Conservation (phyloP, 2,113 vertebrate species). For the Tringa solitaria region DNA sequence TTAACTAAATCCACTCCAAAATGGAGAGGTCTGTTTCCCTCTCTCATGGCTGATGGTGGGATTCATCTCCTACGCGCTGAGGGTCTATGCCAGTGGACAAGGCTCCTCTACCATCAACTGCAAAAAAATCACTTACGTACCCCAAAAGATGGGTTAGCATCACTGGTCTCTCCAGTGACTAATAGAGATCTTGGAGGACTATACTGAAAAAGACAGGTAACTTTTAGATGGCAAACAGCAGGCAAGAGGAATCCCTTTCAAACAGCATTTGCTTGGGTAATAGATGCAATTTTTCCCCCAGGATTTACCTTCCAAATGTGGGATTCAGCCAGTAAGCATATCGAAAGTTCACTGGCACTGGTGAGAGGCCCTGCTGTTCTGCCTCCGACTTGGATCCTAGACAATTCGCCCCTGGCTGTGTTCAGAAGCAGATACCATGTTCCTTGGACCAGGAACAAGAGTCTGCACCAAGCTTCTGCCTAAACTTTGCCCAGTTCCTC, state of each 20-base stretch:
- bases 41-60: rapidly evolving
- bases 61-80: not conserved
- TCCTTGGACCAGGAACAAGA: not conserved
- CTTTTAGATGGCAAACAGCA: not conserved
- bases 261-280: not conserved
- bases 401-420: slow-evolving; percentile 9
- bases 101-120: not conserved
- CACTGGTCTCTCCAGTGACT: not conserved
- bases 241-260: not conserved
- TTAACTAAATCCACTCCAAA: not conserved
- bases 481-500: not conserved
- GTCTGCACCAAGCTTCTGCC: not conserved
- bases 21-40: not conserved
- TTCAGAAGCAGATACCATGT: slow-evolving; percentile 1
- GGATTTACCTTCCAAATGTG: slow-evolving; percentile 20
- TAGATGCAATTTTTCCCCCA: not conserved
- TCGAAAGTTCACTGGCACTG: slow-evolving; percentile 20
- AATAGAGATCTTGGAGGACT: not conserved
- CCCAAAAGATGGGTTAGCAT: not conserved
- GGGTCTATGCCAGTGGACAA: not conserved
- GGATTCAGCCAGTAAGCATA: not conserved
- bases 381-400: not conserved
- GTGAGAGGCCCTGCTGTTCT: not conserved
- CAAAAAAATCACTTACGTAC: not conserved
- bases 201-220: not conserved